Conservation (phyloP, 2,888 invertebrate genomes). For the Listrodromus nycthemerus region DNA sequence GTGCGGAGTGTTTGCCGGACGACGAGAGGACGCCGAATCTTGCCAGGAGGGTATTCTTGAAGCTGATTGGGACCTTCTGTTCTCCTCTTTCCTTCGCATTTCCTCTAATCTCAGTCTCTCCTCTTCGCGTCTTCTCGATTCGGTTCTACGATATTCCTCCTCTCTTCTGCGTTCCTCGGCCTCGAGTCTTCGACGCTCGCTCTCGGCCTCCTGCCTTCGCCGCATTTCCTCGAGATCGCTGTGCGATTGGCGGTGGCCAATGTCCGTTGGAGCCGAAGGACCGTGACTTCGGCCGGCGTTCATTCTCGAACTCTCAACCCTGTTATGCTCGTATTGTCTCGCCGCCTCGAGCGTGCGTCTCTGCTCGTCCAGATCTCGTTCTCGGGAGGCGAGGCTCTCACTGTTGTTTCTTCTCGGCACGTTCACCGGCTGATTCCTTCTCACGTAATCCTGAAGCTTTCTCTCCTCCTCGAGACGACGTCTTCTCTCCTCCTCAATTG, state of each 20-base stretch:
- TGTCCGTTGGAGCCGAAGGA: conserved; percentile 73
- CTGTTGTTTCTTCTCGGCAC: conserved; percentile 58
- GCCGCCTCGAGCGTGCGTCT: conserved; percentile 66
- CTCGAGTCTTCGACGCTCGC: conserved; percentile 46
- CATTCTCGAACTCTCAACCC: conserved; percentile 44
- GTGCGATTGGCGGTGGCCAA: conserved; percentile 63
- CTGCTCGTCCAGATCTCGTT: conserved; percentile 57
- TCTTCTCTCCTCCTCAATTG: conserved; percentile 46
- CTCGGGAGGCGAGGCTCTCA: conserved; percentile 37
- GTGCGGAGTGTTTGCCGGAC: conserved; percentile 9
- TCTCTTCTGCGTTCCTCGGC: conserved; percentile 69
- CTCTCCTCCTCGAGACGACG: conserved; percentile 70
- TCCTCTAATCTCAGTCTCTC: conserved; percentile 62
- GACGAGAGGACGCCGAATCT: conserved; percentile 31
- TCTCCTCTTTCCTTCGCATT: conserved; percentile 61
- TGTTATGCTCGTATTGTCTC: conserved; percentile 64
- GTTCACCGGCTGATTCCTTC: conserved; percentile 76
- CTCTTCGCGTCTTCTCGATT: conserved; percentile 69
- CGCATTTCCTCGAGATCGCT: conserved; percentile 53
- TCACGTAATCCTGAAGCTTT: conserved; percentile 76
- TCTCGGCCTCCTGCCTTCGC: conserved; percentile 59
- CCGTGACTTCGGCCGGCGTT: conserved; percentile 70
- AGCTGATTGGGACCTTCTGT: conserved; percentile 45
- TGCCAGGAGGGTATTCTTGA: conserved; percentile 36
- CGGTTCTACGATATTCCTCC: conserved; percentile 67